Percentiles rank a stretch among this genome's conserved stretches.
Conservation (phyloP, 2,797 vertebrate species). For the Eurystomus glaucurus region DNA sequence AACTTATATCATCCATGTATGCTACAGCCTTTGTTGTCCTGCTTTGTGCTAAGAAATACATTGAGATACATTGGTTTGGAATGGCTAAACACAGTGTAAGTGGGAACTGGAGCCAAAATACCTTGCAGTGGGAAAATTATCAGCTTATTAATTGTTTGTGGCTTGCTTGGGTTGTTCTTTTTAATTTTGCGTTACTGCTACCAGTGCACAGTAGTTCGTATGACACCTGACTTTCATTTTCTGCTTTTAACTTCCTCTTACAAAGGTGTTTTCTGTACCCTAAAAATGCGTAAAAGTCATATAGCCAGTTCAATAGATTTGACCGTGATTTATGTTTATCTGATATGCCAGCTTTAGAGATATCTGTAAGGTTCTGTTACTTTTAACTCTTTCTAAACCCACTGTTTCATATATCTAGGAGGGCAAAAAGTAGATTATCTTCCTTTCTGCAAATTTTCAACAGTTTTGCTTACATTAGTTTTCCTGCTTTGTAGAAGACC, state of each 20-base stretch:
- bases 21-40: not conserved
- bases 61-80: not conserved
- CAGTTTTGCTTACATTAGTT: not conserved
- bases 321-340: not conserved
- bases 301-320: not conserved
- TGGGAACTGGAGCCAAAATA: not conserved
- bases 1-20: not conserved
- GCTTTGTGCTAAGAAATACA: not conserved
- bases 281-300: not conserved
- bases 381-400: not conserved
- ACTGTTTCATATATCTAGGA: not conserved
- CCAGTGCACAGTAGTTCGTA: not conserved
- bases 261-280: not conserved
- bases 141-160: not conserved
- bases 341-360: not conserved
- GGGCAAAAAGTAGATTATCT: accelerated
- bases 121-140: not conserved
- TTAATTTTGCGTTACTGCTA: not conserved
- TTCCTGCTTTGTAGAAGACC: not conserved
- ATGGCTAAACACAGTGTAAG: accelerated
- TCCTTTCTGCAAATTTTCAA: not conserved
- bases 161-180: not conserved
- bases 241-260: not conserved
- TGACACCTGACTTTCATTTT: not conserved
- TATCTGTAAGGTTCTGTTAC: not conserved